A percentile compares a stretch with the other conserved stretches of the same genome.
These are phyloP conservation scores for Smittia sp. DNA, from an alignment of 2,888 invertebrate genomes.

Conservation along the genomic window DNA sequence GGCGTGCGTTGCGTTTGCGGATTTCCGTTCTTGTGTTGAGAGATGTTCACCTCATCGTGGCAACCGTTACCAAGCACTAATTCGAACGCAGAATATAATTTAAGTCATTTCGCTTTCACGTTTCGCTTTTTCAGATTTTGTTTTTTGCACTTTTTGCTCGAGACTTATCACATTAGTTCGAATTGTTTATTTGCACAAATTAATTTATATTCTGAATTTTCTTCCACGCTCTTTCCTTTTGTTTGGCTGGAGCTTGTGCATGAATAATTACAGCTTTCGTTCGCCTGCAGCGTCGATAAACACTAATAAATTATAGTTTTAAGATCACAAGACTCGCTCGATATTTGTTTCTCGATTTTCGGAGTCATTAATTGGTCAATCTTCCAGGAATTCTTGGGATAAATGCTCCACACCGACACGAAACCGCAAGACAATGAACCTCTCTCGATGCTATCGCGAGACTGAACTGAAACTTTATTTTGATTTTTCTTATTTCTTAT, in stretches of 20 bases:
- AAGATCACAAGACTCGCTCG: background rate
- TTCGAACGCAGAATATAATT: background rate
- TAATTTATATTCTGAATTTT: background rate
- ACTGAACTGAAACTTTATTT: background rate
- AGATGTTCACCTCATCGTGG: background rate
- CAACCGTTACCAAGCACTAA: background rate
- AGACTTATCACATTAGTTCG: background rate
- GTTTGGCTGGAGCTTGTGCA: background rate
- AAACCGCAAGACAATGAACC: background rate
- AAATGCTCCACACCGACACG: background rate
- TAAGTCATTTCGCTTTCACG: background rate
- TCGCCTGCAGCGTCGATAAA: background rate
- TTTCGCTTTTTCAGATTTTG: background rate
- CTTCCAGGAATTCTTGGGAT: background rate
- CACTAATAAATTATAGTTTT: background rate
- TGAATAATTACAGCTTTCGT: background rate
- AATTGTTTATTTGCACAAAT: slow-evolving; percentile 12
- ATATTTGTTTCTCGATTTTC: background rate
- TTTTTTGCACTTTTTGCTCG: background rate
- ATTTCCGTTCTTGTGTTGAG: background rate
- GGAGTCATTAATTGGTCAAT: background rate
- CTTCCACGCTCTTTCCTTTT: background rate
- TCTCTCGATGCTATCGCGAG: background rate
- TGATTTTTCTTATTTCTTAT: background rate
- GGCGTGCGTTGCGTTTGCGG: background rate